Conservation (phyloP, 2,888 invertebrate species). For the Carcina quercana region DNA sequence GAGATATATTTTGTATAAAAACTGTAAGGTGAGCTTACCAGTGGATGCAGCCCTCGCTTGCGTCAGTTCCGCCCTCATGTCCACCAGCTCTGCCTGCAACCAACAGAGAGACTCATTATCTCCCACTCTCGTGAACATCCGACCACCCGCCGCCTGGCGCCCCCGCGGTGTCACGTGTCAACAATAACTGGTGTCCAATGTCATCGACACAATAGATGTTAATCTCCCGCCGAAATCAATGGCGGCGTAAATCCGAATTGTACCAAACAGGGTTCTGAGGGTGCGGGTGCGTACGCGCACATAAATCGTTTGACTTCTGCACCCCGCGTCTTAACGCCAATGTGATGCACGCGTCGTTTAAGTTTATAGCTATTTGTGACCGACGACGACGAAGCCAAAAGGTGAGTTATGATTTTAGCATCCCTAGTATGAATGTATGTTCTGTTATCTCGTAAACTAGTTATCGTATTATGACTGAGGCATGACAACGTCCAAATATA, state of each 20-base stretch:
- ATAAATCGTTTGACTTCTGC: conserved; percentile 54
- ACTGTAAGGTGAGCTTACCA: no score
- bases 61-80: conserved; percentile 82
- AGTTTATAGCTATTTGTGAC: no score
- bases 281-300: conserved; percentile 30
- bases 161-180: conserved; percentile 36
- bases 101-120: conserved; percentile 26
- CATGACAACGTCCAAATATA: no score
- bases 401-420: no score
- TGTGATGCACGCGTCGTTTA: no score
- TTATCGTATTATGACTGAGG: no score
- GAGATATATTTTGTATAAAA: no score
- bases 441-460: no score
- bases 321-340: conserved; percentile 1
- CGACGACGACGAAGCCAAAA: no score
- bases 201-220: conserved; percentile 46
- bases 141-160: not conserved
- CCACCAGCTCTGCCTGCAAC: conserved; percentile 83
- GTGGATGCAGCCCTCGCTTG: conserved; percentile 76
- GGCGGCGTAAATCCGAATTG: conserved; percentile 57
- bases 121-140: no score
- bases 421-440: no score
- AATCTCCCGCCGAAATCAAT: conserved; percentile 43
- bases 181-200: conserved; percentile 45
- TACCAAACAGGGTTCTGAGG: conserved; percentile 36